These are phyloP conservation scores for Vanessa tameamea DNA, from an alignment of 1,140 invertebrate species.

Conservation along the genomic window DNA sequence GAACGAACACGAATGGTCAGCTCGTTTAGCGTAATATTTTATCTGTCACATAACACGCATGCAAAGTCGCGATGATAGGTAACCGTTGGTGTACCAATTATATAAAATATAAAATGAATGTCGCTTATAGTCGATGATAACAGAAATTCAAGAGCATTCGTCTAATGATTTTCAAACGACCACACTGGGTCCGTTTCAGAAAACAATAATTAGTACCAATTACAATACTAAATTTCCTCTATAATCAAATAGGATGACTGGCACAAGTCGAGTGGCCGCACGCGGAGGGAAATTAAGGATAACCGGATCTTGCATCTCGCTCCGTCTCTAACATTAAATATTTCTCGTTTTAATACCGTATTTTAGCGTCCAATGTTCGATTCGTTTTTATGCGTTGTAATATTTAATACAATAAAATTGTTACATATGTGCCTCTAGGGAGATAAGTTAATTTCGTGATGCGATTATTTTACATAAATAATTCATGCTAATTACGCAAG, in stretches of 20 bases:
- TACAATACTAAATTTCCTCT: conserved; percentile 62
- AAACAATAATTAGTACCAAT: conserved; percentile 75
- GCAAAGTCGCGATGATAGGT: too few relatives aligned
- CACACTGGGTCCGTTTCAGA: conserved; percentile 45
- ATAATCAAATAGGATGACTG: conserved; percentile 76
- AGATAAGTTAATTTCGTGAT: too few relatives aligned
- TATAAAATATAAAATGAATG: too few relatives aligned
- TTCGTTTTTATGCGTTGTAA: background rate
- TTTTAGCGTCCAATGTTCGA: background rate
- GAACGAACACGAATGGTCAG: too few relatives aligned
- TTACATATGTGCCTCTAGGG: background rate
- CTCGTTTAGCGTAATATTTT: too few relatives aligned
- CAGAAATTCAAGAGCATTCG: background rate
- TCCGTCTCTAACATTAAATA: conserved; percentile 8
- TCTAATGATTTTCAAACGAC: conserved; percentile 11
- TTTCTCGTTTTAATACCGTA: conserved; percentile 7
- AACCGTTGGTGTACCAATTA: too few relatives aligned
- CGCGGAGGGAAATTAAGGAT: conserved; percentile 58
- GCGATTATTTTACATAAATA: too few relatives aligned
- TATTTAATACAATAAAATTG: background rate
- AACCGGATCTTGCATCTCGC: conserved; percentile 29
- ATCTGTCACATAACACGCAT: too few relatives aligned
- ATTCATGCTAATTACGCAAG: too few relatives aligned
- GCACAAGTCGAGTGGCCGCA: conserved; percentile 55
- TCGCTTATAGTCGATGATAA: background rate